Percentiles rank a stretch among this genome's conserved stretches.
Evolutionary conservation across 2,888 invertebrate species (phyloP).

Genomic region (Drosophila formosana): DNA sequence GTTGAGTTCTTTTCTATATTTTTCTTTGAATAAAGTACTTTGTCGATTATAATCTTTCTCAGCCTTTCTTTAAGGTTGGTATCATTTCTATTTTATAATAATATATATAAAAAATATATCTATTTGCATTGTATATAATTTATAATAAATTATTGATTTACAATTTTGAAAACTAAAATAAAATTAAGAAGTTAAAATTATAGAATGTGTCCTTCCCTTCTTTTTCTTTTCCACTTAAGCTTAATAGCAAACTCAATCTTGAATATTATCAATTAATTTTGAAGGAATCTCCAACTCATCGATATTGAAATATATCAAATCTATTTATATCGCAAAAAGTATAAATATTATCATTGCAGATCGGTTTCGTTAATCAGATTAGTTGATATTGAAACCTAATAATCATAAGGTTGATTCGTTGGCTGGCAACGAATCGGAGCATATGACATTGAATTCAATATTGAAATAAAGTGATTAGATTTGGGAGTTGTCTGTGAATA

Average conservation of each 20-base stretch:
- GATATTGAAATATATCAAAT: neutral
- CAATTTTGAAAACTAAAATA: too few relatives aligned
- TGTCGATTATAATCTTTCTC: too few relatives aligned
- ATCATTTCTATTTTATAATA: too few relatives aligned
- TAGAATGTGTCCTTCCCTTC: too few relatives aligned
- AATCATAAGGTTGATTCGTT: neutral
- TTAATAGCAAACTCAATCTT: neutral
- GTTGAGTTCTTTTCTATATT: too few relatives aligned
- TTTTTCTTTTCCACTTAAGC: neutral
- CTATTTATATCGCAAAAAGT: neutral
- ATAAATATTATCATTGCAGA: neutral
- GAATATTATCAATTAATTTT: neutral
- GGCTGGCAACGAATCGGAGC: neutral
- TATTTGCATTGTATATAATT: too few relatives aligned
- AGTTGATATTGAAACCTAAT: constrained; percentile 1
- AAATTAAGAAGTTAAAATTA: too few relatives aligned
- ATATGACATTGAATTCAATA: neutral
- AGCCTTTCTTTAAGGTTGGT: too few relatives aligned
- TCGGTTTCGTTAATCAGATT: too few relatives aligned
- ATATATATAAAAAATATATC: too few relatives aligned
- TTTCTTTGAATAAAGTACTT: too few relatives aligned
- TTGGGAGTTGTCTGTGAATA: neutral
- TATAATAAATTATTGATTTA: too few relatives aligned
- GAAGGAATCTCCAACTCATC: neutral
- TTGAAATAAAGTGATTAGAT: neutral